Evolutionary conservation across 1,140 invertebrate genomes (phyloP).

Genomic region (Bombyx mori): ASM3026992v2 NC_085119.1:11898501-11899000

Average conservation of each 20-base stretch:
- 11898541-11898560: constrained; percentile 73
- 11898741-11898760: constrained; percentile 44
- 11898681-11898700: constrained; percentile 75
- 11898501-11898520: constrained; percentile 72
- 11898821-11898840: constrained; percentile 53
- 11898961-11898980: constrained; percentile 70
- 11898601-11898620: constrained; percentile 48
- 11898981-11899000: constrained; percentile 76
- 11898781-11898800: constrained; percentile 48
- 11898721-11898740: constrained; percentile 73
- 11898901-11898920: constrained; percentile 82
- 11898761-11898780: constrained; percentile 38
- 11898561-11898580: constrained; percentile 78
- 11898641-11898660: constrained; percentile 80
- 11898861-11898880: constrained; percentile 64
- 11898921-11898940: constrained; percentile 65
- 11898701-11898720: constrained; percentile 71
- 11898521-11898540: constrained; percentile 71
- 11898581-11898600: constrained; percentile 75
- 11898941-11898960: constrained; percentile 66
- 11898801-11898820: constrained; percentile 65
- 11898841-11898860: constrained; percentile 72
- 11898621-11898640: constrained; percentile 68
- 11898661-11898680: constrained; percentile 79
- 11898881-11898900: constrained; percentile 72